Evolutionary conservation across 2,113 vertebrate species (phyloP), one percentile per base, ranked within the genome.

Genomic region (Dinomys branickii): DNA sequence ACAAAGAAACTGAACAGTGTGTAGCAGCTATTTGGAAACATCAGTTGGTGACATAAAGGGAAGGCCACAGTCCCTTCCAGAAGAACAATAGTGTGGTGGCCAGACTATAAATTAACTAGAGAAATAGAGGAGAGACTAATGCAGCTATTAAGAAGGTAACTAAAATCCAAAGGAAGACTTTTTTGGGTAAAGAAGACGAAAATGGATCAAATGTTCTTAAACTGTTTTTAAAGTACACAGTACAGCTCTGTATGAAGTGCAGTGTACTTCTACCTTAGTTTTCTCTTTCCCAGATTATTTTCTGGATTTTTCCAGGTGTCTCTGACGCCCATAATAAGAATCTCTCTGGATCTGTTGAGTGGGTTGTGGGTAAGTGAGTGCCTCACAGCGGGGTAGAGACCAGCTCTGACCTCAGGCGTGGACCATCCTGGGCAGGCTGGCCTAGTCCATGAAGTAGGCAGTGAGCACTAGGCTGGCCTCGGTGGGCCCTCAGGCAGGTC

Each of bases 251-350:
- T 92, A n/a, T 90, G 41, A 44, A 83, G 61, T 41, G 14, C 17
- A 69, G 41, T 78, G 41, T 12, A 26, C 81, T 95, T 90, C 65
- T 63, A 80, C 69, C 59, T 90, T 44, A 38, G 59, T 92, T 94
- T n/a, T 61, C 6, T 95, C 28, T 90, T 50, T 35, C 58, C 67
- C 16, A 90, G 61, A 93, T 88, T 85, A 71, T 6, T 93, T 92
- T 83, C 85, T 54, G 85, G 61, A 73, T 84, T 95, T 97, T 11
- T 92, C 63, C 78, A 95, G 71, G 77, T 97, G 73, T 96, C 77
- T 95, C 65, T 96, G 47, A 95, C 63, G 33, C 77, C 81, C 93
- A 65, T 84, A 85, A 93, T 91, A 88, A 84, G 97, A 97, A 35
- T 30, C 44, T 86, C 41, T 61, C 4, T 38, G 41, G 81, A 16